These are phyloP conservation scores for Chironomus tepperi DNA, from an alignment of 1,140 invertebrate species.

Conservation along the genomic window DNA sequence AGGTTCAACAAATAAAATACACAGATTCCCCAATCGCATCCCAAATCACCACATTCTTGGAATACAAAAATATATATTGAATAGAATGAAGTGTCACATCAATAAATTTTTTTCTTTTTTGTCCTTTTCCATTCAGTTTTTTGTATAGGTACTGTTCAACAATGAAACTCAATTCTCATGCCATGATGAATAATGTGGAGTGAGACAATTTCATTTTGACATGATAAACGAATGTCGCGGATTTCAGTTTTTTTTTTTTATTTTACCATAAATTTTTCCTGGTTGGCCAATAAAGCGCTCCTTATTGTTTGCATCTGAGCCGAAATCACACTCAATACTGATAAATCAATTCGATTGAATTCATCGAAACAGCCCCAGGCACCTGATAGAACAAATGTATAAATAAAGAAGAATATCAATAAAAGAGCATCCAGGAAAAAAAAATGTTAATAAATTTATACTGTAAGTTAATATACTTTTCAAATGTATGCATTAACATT, in stretches of 20 bases:
- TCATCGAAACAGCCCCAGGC: conserved; percentile 89
- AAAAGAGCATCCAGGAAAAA: conserved; percentile 38
- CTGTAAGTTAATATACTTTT: no score
- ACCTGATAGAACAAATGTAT: conserved; percentile 53
- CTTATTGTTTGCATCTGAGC: conserved; percentile 82
- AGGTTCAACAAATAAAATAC: neutral
- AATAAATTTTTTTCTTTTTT: neutral
- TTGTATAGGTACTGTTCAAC: no score
- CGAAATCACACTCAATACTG: conserved; percentile 83
- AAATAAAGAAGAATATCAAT: conserved; percentile 64
- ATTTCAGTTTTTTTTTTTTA: neutral
- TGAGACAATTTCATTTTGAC: no score
- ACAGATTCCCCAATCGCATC: neutral
- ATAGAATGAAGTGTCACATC: neutral
- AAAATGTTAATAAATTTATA: no score
- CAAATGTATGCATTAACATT: no score
- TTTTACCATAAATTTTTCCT: conserved; percentile 61
- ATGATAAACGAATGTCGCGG: neutral
- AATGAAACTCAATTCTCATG: no score
- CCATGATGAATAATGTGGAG: no score
- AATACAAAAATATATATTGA: no score
- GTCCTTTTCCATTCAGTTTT: neutral
- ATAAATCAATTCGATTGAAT: conserved; percentile 84
- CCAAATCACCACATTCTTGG: neutral
- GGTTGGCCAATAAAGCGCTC: conserved; percentile 65